Conservation (phyloP, 2,888 invertebrate species). For the Rhamnusium bicolor region DNA sequence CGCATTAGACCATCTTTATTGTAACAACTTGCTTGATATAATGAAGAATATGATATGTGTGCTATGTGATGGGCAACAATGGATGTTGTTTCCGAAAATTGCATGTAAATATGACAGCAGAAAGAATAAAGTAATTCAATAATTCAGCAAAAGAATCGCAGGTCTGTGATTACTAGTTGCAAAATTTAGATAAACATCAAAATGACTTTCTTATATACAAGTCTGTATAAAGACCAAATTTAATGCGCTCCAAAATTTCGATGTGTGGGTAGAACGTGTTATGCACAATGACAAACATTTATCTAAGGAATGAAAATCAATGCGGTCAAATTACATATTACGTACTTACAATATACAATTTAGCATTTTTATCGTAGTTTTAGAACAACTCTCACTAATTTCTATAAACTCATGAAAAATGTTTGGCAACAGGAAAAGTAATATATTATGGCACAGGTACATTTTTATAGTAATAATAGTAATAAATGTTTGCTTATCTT, state of each 20-base stretch:
- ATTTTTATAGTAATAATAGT: slow-evolving; percentile 23
- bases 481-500: slow-evolving; percentile 14
- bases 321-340: too few relatives aligned
- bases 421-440: slow-evolving; percentile 30
- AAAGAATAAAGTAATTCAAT: not conserved
- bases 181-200: not conserved
- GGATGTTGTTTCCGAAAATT: not conserved
- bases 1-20: too few relatives aligned
- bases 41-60: too few relatives aligned
- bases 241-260: not conserved
- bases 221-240: not conserved
- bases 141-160: not conserved
- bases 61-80: too few relatives aligned
- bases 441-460: slow-evolving; percentile 32
- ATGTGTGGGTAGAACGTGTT: not conserved
- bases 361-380: not conserved
- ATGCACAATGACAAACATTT: not conserved
- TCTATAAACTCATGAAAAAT: not conserved
- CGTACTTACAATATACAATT: not conserved
- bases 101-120: not conserved
- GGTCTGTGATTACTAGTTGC: not conserved
- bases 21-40: too few relatives aligned
- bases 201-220: not conserved
- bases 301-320: too few relatives aligned
- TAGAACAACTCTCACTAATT: not conserved